Conservation (phyloP, 2,888 invertebrate species). For the Mayetiola destructor region DNA sequence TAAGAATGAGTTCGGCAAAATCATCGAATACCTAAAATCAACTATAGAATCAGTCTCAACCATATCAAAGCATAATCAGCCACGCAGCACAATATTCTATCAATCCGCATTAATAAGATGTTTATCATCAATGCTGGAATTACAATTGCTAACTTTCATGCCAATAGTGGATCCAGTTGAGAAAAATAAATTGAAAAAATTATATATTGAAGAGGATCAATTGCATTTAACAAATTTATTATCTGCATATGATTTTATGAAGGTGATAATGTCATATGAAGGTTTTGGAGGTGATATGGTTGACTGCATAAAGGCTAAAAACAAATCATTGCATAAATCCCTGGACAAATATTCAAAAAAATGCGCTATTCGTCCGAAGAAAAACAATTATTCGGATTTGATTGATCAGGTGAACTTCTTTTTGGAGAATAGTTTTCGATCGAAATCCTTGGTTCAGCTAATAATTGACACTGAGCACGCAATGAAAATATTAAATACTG, state of each 20-base stretch:
- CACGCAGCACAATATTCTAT: constrained; percentile 18
- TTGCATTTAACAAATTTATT: constrained; percentile 41
- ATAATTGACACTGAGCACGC: constrained; percentile 19
- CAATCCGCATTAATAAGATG: constrained; percentile 23
- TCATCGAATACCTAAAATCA: no score
- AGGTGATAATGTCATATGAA: constrained; percentile 29
- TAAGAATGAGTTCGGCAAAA: no score
- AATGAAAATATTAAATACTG: neutral
- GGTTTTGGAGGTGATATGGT: constrained; percentile 29
- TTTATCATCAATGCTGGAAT: constrained; percentile 39
- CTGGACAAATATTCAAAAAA: constrained; percentile 26
- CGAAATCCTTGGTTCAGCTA: constrained; percentile 24
- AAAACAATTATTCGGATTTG: constrained; percentile 27
- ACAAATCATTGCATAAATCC: neutral
- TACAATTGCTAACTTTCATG: constrained; percentile 44
- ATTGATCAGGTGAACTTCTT: constrained; percentile 31
- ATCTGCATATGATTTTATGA: constrained; percentile 40
- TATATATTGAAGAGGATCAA: constrained; percentile 56
- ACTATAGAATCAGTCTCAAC: no score
- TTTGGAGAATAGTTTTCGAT: constrained; percentile 29
- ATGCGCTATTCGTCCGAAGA: constrained; percentile 29
- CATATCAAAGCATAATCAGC: no score
- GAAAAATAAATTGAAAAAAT: constrained; percentile 56
- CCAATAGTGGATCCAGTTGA: constrained; percentile 71
- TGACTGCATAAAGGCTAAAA: constrained; percentile 7